Base-by-base conservation (phyloP, 2,113 vertebrate genomes). In the Hyla sarda region DNA sequence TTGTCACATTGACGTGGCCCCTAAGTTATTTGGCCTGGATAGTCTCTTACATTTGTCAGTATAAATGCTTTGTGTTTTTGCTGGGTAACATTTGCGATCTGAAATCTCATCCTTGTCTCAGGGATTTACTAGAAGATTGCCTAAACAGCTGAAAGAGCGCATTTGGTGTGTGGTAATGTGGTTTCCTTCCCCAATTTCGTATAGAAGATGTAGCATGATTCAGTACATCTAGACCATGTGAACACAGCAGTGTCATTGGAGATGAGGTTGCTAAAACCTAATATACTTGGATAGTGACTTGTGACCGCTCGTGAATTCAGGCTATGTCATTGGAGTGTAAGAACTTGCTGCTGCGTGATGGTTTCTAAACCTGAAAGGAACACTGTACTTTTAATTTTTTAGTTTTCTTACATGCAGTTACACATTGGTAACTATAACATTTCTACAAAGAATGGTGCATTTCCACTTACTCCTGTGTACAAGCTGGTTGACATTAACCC, bases 101-200 rank as follows among this genome's bases (percentile, higher is more conserved):
- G 17, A 60, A 72, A 9, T 58, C 16, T n/a, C 28, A 32, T 82
- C 60, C 17, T 69, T 71, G 9, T 52, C 80, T 19, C 5, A 5
- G 1, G 25, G 47, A 7, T 30, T 78, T 56, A 58, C 48, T 32
- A 34, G 17, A 58, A 79, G 28, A 75, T 76, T 30, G 73, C 25
- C 1, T 16, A 2, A 9, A 4, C 4, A 48, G 73, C 13, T 21
- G 11, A 37, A 73, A 73, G 37, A 34, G 3, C 30, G 30, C 13
- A 2, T 17, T 30, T 56, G 32, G 11, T 41, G 21, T 82, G 5
- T 54, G 65, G 52, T 75, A 37, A 76, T 58, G 23, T 17, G 54
- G 52, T 62, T 84, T 75, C 72, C 82, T 84, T 84, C 71, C 72
- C 13, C 12, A 21, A 21, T 52, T 65, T 67, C 50, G 19, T 69